phyloP scores from a whole-genome alignment of 2,113 vertebrate species.

The Tringa solitaria region DNA sequence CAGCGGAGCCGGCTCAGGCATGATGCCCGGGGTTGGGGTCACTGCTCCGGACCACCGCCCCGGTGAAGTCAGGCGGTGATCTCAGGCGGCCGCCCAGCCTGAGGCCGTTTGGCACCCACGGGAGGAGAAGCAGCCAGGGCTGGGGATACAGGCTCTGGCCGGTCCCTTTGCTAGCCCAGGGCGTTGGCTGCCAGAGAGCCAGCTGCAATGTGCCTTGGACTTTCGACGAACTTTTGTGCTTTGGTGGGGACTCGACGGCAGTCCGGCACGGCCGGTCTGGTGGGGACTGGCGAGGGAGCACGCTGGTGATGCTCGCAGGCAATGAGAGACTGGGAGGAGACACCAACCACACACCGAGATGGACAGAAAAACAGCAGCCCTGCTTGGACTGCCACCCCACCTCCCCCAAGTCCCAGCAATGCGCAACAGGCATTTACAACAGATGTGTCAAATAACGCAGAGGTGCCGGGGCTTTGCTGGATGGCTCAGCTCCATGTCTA shows the following conservation, averaged over 20 bases:
- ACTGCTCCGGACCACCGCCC: slow-evolving; percentile 20
- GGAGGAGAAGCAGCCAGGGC: not conserved
- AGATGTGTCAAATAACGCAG: not conserved
- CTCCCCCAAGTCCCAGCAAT: not conserved
- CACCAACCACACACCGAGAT: not conserved
- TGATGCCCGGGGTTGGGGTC: not conserved
- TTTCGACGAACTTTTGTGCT: slow-evolving; percentile 57
- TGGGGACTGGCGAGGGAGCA: not conserved
- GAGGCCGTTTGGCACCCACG: slow-evolving; percentile 7
- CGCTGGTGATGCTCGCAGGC: not conserved
- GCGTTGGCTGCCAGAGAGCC: not conserved
- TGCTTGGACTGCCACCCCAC: not conserved
- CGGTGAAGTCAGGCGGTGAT: slow-evolving; percentile 52
- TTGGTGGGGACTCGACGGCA: not conserved
- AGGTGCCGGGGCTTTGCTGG: not conserved
- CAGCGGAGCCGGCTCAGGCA: not conserved
- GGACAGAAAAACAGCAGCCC: not conserved
- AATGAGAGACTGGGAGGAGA: not conserved
- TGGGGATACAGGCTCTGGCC: not conserved
- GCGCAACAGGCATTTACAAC: not conserved
- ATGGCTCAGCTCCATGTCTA: not conserved
- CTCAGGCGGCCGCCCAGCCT: slow-evolving; percentile 24
- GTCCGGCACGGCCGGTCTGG: not conserved
- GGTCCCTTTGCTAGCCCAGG: not conserved
- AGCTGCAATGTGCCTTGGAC: slow-evolving; percentile 35